Percentiles rank a stretch among this genome's conserved stretches.
Evolutionary conservation across 2,113 vertebrate species (phyloP).

Genomic region (Ancistrus triradiatus): DNA sequence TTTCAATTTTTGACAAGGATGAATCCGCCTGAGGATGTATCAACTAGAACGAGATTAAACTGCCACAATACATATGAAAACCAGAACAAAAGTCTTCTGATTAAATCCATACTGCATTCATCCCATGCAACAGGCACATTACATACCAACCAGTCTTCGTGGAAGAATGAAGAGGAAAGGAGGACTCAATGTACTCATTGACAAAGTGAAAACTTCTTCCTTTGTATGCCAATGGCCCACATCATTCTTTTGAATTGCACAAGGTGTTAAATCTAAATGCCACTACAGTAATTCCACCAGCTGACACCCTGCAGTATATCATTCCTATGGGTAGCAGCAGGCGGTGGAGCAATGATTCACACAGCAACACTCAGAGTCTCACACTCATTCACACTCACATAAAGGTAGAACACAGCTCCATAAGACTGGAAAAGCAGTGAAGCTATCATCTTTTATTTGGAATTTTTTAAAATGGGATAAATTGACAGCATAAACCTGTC

Average conservation of each 20-base stretch:
- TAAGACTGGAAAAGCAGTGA: too few species aligned
- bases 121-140: constrained; percentile 49
- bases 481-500: too few species aligned
- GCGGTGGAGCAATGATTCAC: constrained; percentile 17
- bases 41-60: constrained; percentile 72
- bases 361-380: neutral
- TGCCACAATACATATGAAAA: constrained; percentile 60
- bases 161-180: neutral
- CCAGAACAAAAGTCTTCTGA: constrained; percentile 58
- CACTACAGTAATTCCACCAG: constrained; percentile 34
- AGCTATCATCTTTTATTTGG: too few species aligned
- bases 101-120: constrained; percentile 52
- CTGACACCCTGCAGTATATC: constrained; percentile 31
- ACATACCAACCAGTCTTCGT: constrained; percentile 59
- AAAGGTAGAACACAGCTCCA: too few species aligned
- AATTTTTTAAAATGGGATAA: too few species aligned
- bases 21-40: constrained; percentile 59
- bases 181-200: constrained; percentile 8
- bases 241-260: constrained; percentile 19
- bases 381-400: neutral
- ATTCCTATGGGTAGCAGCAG: constrained; percentile 26
- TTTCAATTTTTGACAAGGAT: constrained; percentile 47
- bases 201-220: constrained; percentile 35
- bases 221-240: constrained; percentile 8
- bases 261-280: constrained; percentile 37